Evolutionary conservation across 2,888 invertebrate genomes (phyloP), one percentile per base, ranked within the genome.

Genomic region (Phalera bucephala): DNA sequence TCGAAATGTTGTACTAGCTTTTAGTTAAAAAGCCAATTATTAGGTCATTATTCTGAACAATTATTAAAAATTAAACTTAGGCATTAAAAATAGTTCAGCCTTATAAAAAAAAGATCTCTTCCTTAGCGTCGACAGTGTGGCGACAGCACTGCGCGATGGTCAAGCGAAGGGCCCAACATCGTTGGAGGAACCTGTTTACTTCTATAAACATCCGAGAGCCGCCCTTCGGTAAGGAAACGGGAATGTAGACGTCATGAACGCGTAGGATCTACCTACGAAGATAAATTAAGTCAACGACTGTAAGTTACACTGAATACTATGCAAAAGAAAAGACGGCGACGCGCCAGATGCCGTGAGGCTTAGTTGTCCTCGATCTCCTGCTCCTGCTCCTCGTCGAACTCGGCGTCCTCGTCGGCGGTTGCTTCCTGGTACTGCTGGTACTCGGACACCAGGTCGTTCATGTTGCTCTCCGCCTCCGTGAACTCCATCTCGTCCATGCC

Each of bases 401-500:
- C 95, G 0, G 94, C 94, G 72, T 95, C 95, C 75, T 95, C 95
- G 67, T 95, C 95, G 57, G 95, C 94, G 54, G 95, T 95, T 45
- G 96, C 96, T 80, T 95, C 97, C 88, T 97, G 97, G 91, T 97
- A 97, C 77, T 97, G 97, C 81, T 97, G 97, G 87, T 97, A 97
- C 80, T 97, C 97, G 0, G 96, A 95, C n/a, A 96, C 96, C 80
- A 96, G 81, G 75, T 96, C 96, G 85, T 96, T 97, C 97, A 98
- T 97, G 93, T 98, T 99, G 76, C 96, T 96, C 91, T 96, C 94
- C 1, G 94, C 97, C 82, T 97, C 97, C 3, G 97, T 97, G 92
- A 97, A 97, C 90, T 97, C 97, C 97, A 97, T 96, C 88, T 97
- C 97, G 83, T 97, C 97, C 97, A 97, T 97, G 63, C 97, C 97